Conservation (phyloP, 1,140 invertebrate species). For the Eufriesea mexicana region DNA sequence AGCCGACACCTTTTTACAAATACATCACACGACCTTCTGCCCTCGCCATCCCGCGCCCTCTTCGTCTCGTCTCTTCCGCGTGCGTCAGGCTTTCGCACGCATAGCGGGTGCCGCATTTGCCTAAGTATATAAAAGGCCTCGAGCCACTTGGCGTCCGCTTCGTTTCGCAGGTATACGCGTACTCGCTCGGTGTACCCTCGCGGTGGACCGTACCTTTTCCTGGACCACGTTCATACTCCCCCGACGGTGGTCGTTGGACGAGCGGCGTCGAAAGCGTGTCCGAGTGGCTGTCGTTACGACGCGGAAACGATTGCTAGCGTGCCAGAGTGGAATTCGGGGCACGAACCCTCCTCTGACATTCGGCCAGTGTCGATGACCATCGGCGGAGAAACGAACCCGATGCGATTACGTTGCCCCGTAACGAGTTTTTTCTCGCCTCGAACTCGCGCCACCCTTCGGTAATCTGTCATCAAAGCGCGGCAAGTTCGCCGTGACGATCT, state of each 20-base stretch:
- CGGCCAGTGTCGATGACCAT: conserved; percentile 31
- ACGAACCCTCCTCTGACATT: background rate
- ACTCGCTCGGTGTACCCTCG: too few relatives aligned
- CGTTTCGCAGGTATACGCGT: conserved; percentile 69
- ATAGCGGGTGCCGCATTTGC: conserved; percentile 79
- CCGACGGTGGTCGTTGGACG: too few relatives aligned
- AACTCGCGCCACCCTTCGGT: conserved; percentile 61
- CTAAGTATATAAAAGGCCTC: conserved; percentile 78
- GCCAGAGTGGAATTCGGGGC: background rate
- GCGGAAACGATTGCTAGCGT: too few relatives aligned
- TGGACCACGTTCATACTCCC: too few relatives aligned
- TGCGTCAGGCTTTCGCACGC: conserved; percentile 31
- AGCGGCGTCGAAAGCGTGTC: too few relatives aligned
- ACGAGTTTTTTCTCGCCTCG: conserved; percentile 69
- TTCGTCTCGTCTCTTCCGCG: conserved; percentile 36
- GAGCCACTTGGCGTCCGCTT: conserved; percentile 72
- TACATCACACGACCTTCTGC: conserved; percentile 81
- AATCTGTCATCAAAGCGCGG: conserved; percentile 79
- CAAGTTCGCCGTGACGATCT: conserved; percentile 63
- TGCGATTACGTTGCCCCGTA: conserved; percentile 60
- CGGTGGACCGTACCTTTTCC: too few relatives aligned
- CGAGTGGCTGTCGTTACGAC: too few relatives aligned
- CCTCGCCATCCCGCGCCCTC: conserved; percentile 42
- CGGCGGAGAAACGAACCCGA: conserved; percentile 50
- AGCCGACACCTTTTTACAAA: conserved; percentile 83